Conservation (phyloP, 2,888 invertebrate genomes). For the Apantesis nais region DNA sequence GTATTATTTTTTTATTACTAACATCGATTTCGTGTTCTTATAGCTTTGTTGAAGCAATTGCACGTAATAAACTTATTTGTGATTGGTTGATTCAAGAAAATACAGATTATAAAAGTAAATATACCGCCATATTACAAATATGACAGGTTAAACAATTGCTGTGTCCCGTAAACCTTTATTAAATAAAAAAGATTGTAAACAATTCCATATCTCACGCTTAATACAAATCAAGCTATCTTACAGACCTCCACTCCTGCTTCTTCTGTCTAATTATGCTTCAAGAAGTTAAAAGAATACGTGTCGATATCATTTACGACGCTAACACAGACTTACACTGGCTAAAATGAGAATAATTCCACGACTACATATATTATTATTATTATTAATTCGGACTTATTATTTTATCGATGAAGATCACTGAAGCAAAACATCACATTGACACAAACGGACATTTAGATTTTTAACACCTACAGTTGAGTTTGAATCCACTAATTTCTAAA, state of each 20-base stretch:
- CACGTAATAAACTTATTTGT: conserved; percentile 26
- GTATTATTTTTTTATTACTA: conserved; percentile 56
- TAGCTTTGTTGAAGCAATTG: conserved; percentile 23
- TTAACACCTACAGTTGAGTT: conserved; percentile 31
- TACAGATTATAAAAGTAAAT: too few species aligned
- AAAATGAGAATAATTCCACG: conserved; percentile 66
- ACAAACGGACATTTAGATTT: conserved; percentile 50
- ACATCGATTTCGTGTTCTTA: conserved; percentile 56
- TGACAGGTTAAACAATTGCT: neutral
- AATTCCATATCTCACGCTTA: neutral
- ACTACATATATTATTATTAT: conserved; percentile 45
- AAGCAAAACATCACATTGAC: conserved; percentile 49
- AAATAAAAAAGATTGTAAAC: neutral
- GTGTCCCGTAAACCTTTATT: neutral
- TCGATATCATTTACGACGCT: conserved; percentile 62
- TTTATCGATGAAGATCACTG: conserved; percentile 30
- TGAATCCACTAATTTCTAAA: conserved; percentile 16
- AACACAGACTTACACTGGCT: conserved; percentile 71
- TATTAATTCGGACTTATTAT: conserved; percentile 35
- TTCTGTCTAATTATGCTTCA: conserved; percentile 8
- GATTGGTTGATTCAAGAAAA: neutral
- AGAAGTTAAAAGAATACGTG: conserved; percentile 63
- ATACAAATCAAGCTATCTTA: neutral
- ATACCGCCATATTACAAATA: neutral
- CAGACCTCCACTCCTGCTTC: neutral